Conservation (phyloP, 64 coral and sea anemone genomes). For the Catalaphyllia jardinei region DNA sequence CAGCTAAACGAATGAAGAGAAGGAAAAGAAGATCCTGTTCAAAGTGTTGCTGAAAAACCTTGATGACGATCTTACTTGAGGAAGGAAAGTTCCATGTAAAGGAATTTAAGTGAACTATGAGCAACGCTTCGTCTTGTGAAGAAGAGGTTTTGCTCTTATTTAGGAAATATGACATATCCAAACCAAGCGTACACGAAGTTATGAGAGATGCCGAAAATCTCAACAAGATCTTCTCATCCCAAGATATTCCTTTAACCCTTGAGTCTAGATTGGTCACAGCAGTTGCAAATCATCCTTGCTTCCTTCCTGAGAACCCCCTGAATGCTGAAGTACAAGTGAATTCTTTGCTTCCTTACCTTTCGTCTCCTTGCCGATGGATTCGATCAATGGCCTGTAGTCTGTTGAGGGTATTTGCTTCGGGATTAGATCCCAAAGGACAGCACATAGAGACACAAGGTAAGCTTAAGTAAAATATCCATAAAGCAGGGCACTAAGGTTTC, state of each 20-base stretch:
- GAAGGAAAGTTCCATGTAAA: background rate
- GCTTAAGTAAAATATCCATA: too few relatives aligned
- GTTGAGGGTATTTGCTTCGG: constrained; percentile 64
- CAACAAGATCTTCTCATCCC: constrained; percentile 13
- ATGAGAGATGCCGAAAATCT: constrained; percentile 84
- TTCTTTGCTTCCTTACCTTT: constrained; percentile 77
- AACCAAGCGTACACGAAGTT: constrained; percentile 59
- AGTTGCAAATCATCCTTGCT: constrained; percentile 80
- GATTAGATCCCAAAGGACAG: constrained; percentile 67
- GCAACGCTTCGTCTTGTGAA: background rate
- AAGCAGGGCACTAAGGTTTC: background rate
- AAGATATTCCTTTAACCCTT: constrained; percentile 34
- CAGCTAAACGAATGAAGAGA: too few relatives aligned
- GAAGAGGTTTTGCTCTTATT: constrained; percentile 54
- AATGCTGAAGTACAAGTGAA: constrained; percentile 93
- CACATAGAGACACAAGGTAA: constrained; percentile 82
- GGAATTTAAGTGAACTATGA: background rate
- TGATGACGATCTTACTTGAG: background rate
- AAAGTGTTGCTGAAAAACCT: background rate
- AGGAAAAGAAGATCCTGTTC: too few relatives aligned
- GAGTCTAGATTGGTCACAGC: constrained; percentile 80
- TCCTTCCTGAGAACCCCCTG: constrained; percentile 67
- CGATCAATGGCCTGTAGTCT: constrained; percentile 83
- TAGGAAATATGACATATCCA: constrained; percentile 43
- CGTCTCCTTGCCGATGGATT: constrained; percentile 62